These are phyloP conservation scores for Metopolophium dirhodum DNA, from an alignment of 1,140 invertebrate genomes.

Conservation along the genomic window DNA sequence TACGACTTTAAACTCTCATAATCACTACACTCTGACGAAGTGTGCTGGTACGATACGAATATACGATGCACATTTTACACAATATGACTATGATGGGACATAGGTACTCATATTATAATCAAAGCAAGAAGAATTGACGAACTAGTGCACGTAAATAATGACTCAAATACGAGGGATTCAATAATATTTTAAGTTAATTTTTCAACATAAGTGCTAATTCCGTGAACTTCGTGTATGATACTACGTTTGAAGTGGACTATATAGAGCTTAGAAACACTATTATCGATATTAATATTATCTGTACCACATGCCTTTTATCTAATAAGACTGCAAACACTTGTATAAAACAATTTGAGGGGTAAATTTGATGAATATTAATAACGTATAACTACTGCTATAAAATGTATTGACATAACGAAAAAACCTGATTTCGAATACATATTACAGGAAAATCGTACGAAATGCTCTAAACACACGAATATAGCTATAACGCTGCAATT, in stretches of 20 bases:
- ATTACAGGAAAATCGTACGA: neutral
- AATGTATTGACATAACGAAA: neutral
- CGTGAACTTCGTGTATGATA: neutral
- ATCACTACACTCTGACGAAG: neutral
- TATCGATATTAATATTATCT: neutral
- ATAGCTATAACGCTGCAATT: neutral
- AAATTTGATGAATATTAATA: neutral
- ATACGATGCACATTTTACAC: neutral
- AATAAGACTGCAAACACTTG: neutral
- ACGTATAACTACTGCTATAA: neutral
- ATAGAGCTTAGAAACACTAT: neutral
- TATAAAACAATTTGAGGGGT: neutral
- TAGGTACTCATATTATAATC: neutral
- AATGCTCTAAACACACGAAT: constrained; percentile 6
- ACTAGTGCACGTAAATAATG: neutral
- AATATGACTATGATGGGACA: neutral
- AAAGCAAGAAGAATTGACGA: neutral
- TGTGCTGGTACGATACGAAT: neutral
- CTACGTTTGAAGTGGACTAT: neutral
- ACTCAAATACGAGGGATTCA: neutral
- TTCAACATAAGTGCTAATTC: too few species aligned
- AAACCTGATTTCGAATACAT: neutral
- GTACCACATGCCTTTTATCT: neutral
- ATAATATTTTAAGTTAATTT: neutral
- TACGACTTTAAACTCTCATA: neutral